Percentiles rank a stretch among this genome's conserved stretches.
Evolutionary conservation across 2,797 vertebrate species (phyloP).

Genomic region (Ptychobarbus kaznakovi): DNA sequence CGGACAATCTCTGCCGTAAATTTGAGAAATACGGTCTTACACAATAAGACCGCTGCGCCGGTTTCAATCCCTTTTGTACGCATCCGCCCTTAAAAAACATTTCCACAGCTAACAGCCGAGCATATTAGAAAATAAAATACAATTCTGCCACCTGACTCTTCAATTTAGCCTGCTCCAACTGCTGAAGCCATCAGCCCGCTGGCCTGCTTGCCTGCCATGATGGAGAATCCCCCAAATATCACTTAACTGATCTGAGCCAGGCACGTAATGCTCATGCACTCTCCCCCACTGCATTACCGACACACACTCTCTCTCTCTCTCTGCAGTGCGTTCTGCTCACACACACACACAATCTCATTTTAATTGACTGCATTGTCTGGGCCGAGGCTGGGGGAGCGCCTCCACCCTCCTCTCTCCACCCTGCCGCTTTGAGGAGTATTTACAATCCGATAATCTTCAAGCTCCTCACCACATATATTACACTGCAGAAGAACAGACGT

Average conservation of each 20-base stretch:
- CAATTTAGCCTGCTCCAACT: slow-evolving; percentile 78
- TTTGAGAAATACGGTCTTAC: slow-evolving; percentile 47
- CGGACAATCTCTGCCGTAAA: slow-evolving; percentile 39
- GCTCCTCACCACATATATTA: slow-evolving; percentile 56
- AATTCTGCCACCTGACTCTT: slow-evolving; percentile 81
- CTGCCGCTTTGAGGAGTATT: slow-evolving; percentile 60
- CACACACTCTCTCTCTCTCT: slow-evolving; percentile 60
- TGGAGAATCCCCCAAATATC: slow-evolving; percentile 82
- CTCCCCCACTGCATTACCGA: slow-evolving; percentile 73
- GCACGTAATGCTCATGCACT: slow-evolving; percentile 72
- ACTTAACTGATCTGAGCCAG: slow-evolving; percentile 75
- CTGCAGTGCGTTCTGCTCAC: slow-evolving; percentile 53
- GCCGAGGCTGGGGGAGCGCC: slow-evolving; percentile 48
- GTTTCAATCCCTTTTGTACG: slow-evolving; percentile 73
- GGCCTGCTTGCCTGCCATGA: slow-evolving; percentile 75
- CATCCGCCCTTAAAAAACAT: slow-evolving; percentile 66
- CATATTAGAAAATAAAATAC: slow-evolving; percentile 83
- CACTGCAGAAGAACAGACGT: slow-evolving; percentile 37
- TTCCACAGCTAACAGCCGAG: slow-evolving; percentile 77
- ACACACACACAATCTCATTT: slow-evolving; percentile 77
- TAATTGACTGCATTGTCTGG: slow-evolving; percentile 76
- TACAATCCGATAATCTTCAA: slow-evolving; percentile 59
- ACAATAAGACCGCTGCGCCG: slow-evolving; percentile 37
- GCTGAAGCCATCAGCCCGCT: slow-evolving; percentile 76
- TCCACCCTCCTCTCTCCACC: slow-evolving; percentile 50